Percentiles rank a stretch among this genome's conserved stretches.
Conservation (phyloP, 2,797 vertebrate species). For the Propithecus perrieri region DNA sequence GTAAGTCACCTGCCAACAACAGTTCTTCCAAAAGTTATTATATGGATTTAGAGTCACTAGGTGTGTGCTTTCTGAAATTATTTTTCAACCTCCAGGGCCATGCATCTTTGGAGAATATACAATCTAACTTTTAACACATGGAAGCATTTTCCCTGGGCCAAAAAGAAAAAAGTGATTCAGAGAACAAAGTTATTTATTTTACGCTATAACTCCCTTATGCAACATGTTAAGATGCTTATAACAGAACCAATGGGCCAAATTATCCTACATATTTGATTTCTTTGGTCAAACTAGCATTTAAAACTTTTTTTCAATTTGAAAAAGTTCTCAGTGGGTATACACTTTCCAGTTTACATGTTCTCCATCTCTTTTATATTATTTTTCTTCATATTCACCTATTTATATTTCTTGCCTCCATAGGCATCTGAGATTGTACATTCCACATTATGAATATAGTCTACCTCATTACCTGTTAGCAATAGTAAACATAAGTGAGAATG, state of each 20-base stretch:
- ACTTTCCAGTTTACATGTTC: neutral
- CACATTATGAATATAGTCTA: neutral
- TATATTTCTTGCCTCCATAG: neutral
- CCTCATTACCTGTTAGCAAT: neutral
- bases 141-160: neutral
- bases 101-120: slow-evolving; percentile 46
- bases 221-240: slow-evolving; percentile 15
- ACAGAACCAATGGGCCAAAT: neutral
- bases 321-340: neutral
- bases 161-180: neutral
- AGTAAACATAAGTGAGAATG: neutral
- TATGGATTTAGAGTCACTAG: slow-evolving; percentile 48
- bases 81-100: slow-evolving; percentile 37
- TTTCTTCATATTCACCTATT: neutral
- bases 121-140: slow-evolving; percentile 27
- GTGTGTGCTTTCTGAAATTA: slow-evolving; percentile 45
- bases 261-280: slow-evolving; percentile 6
- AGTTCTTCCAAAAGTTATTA: slow-evolving; percentile 52
- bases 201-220: neutral
- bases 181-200: slow-evolving; percentile 40
- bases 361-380: neutral
- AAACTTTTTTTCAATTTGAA: slow-evolving; percentile 10
- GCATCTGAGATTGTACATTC: neutral
- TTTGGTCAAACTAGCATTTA: slow-evolving; percentile 50
- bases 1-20: neutral